Evolutionary conservation across 2,797 vertebrate genomes (phyloP).

Genomic region (Craterocephalus amniculus): DNA sequence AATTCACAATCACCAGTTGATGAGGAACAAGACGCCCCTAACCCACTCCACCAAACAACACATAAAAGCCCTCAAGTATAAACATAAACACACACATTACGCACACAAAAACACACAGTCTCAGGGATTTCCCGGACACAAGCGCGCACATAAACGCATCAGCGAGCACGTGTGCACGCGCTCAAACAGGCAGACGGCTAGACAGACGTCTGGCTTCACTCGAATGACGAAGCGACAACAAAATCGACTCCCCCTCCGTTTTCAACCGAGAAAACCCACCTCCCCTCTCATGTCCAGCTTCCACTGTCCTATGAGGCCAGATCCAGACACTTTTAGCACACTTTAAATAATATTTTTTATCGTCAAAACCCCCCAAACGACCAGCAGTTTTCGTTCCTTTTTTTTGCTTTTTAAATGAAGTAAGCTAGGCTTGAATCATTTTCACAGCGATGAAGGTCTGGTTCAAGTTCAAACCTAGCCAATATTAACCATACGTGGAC

Average conservation of each 20-base stretch:
- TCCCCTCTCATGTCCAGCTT: neutral
- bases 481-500: neutral
- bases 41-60: neutral
- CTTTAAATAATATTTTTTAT: neutral
- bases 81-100: constrained; percentile 4
- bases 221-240: constrained; percentile 63
- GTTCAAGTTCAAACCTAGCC: constrained; percentile 53
- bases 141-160: constrained; percentile 30
- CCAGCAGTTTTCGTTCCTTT: neutral
- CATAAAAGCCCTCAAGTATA: neutral
- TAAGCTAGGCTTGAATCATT: neutral
- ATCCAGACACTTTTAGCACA: neutral
- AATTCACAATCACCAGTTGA: neutral
- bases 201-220: constrained; percentile 70
- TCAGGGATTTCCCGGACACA: constrained; percentile 59
- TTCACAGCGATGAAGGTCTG: neutral
- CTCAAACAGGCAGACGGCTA: constrained; percentile 45
- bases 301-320: neutral
- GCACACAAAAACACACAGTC: constrained; percentile 13
- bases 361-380: neutral
- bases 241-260: constrained; percentile 46
- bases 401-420: neutral
- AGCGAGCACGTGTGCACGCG: neutral
- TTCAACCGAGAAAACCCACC: constrained; percentile 1
- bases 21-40: neutral